Evolutionary conservation across 2,113 vertebrate genomes (phyloP).

Genomic region (Phalacrocorax pelagicus): DNA sequence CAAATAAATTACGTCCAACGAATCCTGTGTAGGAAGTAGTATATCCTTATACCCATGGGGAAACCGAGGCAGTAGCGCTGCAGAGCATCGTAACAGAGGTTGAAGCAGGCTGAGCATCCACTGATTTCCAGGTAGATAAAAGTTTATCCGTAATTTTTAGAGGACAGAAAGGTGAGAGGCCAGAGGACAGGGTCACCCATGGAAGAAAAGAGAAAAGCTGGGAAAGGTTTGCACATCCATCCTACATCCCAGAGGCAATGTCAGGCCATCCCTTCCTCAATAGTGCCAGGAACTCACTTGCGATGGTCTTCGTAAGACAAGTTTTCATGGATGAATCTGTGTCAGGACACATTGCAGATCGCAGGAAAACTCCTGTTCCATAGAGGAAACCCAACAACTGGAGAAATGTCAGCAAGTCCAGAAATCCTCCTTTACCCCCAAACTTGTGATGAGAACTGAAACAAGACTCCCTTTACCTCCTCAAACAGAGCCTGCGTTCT

Average conservation of each 20-base stretch:
- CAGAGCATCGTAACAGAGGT: not conserved
- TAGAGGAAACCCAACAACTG: not conserved
- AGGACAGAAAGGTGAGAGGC: not conserved
- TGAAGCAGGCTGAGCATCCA: not conserved
- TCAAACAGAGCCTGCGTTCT: not conserved
- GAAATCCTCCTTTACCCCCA: not conserved
- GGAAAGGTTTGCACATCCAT: not conserved
- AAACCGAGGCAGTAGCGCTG: not conserved
- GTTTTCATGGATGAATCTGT: not conserved
- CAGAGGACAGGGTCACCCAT: not conserved
- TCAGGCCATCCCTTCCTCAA: not conserved
- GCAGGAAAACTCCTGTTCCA: not conserved
- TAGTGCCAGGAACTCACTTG: rapidly evolving
- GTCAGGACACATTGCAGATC: not conserved
- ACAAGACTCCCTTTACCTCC: not conserved
- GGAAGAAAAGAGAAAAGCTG: not conserved
- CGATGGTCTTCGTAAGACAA: not conserved
- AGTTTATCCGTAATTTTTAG: not conserved
- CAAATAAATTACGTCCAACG: not conserved
- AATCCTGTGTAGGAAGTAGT: not conserved
- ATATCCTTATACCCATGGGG: not conserved
- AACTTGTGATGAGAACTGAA: not conserved
- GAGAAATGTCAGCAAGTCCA: not conserved
- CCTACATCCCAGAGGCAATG: not conserved
- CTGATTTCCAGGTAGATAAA: not conserved